Conservation (phyloP, 2,888 invertebrate genomes). For the Sabellastarte sp. region DNA sequence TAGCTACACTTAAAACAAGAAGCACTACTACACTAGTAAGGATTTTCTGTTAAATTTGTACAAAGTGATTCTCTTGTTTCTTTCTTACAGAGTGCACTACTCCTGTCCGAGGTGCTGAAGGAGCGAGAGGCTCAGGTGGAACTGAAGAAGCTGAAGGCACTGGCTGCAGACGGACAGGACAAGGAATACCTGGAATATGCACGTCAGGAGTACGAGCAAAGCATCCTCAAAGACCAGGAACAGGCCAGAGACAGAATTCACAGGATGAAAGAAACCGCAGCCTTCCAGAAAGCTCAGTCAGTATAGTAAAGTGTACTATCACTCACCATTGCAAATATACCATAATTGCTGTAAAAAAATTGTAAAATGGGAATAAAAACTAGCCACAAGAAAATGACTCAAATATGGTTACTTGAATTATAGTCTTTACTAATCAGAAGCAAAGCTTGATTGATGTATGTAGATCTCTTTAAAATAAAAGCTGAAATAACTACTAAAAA, state of each 20-base stretch:
- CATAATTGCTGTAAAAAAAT: no score
- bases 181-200: conserved; percentile 40
- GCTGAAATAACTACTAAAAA: no score
- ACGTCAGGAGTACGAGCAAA: conserved; percentile 46
- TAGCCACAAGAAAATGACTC: no score
- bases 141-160: conserved; percentile 36
- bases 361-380: no score
- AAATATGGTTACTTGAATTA: no score
- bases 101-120: conserved; percentile 58
- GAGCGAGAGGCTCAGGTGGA: conserved; percentile 60
- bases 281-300: conserved; percentile 52
- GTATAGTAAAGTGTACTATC: no score
- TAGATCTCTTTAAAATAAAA: no score
- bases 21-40: not conserved
- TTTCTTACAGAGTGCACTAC: conserved; percentile 53
- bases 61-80: not conserved
- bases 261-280: conserved; percentile 37
- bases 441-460: no score
- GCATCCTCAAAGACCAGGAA: conserved; percentile 45
- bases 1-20: no score
- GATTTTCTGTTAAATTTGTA: not conserved
- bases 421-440: no score
- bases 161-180: conserved; percentile 27
- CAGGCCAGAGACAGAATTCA: conserved; percentile 39
- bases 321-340: no score